Base-by-base conservation (phyloP, 1,140 invertebrate genomes). In the Drosophila ogumai region DNA sequence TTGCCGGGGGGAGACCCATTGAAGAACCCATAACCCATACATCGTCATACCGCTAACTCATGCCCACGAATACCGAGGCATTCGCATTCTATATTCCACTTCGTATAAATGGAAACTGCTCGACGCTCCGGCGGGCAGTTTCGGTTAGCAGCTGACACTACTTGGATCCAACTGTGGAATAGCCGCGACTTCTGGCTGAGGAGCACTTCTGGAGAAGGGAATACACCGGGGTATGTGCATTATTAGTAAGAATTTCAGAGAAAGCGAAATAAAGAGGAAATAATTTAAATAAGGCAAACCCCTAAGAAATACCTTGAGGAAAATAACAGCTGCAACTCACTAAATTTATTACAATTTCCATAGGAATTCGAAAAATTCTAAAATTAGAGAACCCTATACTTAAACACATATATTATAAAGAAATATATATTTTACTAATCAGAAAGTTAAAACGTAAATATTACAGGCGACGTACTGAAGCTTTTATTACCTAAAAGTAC, bases 71-170 rank as follows among this genome's bases (percentile, higher is more conserved):
- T 38, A 73, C 58, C 55, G 6, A n/a, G 13, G 22, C 22, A 40
- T n/a, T 22, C n/a, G 6, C 19, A 19, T 52, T 60, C 50, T 25
- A 43, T 41, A 19, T 65, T 15, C 9, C 38, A 38, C 13, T 46
- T 57, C 28, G n/a, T 72, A 72, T 72, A 72, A 72, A 72, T 72
- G 69, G 40, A 25, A 49, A 49, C 22, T 31, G 43, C 36, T 25
- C n/a, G 25, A 4, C 31, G 52, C 44, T 13, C 2, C 50, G 28
- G 66, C 34, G 52, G 52, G n/a, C 54, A 72, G 68, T 72, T 72
- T 41, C 40, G 19, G 44, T 46, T 36, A 6, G 40, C 22, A 25
- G 43, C 43, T 59, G 43, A 40, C 34, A 6, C 41, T 12, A 43
- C 7, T 47, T 49, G 44, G 47, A 34, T 41, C 17, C 15, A 36